Evolutionary conservation across 2,113 vertebrate genomes (phyloP).

Genomic region (Eonycteris spelaea): DNA sequence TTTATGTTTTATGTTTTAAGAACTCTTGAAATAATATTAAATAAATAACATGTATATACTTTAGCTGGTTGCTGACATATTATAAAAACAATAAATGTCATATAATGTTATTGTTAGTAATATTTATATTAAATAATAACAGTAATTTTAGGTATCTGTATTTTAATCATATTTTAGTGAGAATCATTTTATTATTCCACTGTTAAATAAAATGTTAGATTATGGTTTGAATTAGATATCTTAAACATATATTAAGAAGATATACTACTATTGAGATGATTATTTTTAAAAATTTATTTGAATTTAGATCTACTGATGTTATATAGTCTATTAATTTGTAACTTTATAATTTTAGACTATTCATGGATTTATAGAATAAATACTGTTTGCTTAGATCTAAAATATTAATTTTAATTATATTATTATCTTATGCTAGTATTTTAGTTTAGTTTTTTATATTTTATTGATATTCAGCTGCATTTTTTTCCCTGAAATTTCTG

Average conservation of each 20-base stretch:
- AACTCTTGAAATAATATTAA: conserved; percentile 25
- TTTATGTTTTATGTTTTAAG: conserved; percentile 3
- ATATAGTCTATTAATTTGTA: background rate
- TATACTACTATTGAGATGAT: background rate
- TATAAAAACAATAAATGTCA: background rate
- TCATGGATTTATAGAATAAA: background rate
- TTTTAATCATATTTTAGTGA: background rate
- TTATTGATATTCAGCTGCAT: background rate
- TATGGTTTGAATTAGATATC: background rate
- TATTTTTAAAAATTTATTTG: conserved; percentile 9
- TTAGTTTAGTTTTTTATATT: background rate
- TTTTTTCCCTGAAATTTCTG: background rate
- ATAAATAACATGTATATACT: background rate
- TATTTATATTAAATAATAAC: background rate
- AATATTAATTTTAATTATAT: background rate
- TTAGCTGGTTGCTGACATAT: background rate
- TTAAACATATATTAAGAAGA: conserved; percentile 1
- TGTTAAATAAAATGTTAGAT: conserved; percentile 23
- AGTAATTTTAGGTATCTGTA: background rate
- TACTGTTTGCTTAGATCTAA: background rate
- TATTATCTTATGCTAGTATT: background rate
- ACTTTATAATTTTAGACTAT: conserved; percentile 29
- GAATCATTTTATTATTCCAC: background rate
- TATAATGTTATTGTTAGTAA: background rate
- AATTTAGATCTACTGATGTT: background rate